Conservation (phyloP, 2,888 invertebrate genomes). For the Apocheima hispidaria region DNA sequence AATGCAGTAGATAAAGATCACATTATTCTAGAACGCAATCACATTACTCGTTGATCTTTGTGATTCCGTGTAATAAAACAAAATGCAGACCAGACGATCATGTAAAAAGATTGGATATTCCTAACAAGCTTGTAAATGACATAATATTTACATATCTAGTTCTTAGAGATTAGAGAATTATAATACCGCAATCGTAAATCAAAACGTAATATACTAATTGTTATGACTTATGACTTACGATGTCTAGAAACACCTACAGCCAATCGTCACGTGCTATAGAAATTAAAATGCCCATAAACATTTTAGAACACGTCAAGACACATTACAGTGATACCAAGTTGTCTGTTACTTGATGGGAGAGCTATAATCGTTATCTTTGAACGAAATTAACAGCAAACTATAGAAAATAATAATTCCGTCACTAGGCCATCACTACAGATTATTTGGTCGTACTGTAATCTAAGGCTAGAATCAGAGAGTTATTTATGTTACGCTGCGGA, state of each 20-base stretch:
- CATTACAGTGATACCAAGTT: background rate
- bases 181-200: background rate
- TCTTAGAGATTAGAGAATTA: background rate
- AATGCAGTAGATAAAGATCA: too few species aligned
- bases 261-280: slow-evolving; percentile 15
- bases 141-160: too few species aligned
- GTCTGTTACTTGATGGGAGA: background rate
- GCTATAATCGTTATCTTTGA: background rate
- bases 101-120: too few species aligned
- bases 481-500: slow-evolving; percentile 36
- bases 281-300: slow-evolving; percentile 36
- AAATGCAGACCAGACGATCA: too few species aligned
- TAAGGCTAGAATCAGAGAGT: slow-evolving; percentile 26
- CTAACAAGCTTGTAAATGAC: too few species aligned
- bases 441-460: slow-evolving; percentile 26
- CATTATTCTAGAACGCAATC: too few species aligned
- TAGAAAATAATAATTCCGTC: background rate
- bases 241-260: slow-evolving; percentile 3
- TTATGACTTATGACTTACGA: background rate
- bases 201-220: slow-evolving; percentile 1
- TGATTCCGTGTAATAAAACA: too few species aligned
- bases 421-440: background rate
- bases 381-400: background rate
- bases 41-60: too few species aligned
- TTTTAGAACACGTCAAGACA: slow-evolving; percentile 36